Evolutionary conservation across 2,888 invertebrate species (phyloP), one percentile per base, ranked within the genome.

Genomic region (Chymomyza caudatula): DNA sequence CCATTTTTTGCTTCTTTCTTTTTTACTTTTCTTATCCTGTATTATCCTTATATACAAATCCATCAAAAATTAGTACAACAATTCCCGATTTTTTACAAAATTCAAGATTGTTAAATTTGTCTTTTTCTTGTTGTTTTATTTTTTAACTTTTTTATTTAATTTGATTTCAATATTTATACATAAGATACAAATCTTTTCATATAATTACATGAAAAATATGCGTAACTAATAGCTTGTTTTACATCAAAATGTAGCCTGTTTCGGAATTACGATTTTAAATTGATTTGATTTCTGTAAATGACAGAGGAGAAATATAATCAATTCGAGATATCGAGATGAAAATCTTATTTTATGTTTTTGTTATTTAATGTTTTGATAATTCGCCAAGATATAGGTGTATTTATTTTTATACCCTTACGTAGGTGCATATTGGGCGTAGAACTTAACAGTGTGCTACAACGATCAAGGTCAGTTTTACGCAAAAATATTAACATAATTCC

Each of bases 201-300:
- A 81, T 79, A 78, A 84, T 76, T 72, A 76, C 59, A 81, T 84
- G 78, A 78, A 74, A 80, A 74, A 79, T 83, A 68, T 68, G 62
- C 61, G n/a, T 19, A 15, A 47, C 5, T 37, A 37, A 37, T 37
- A 11, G 29, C 29, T 37, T 37, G 29, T 37, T 37, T 37, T 37
- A 37, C 29, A 37, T 37, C 29, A 37, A 37, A 37, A 37, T 37
- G 29, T 11, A 37, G 29, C 29, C 29, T 37, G 29, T 37, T 37
- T 37, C 29, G 11, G n/a, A 37, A 37, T 37, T 37, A 37, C 29
- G 29, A 37, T 37, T 37, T 37, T 37, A 11, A 37, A 37, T 37
- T 37, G 29, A 37, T 37, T 37, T 37, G 29, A 37, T 37, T 37
- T 37, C 29, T 37, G 29, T 11, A 37, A 37, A 4, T 37, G 29